Conservation (phyloP, 2,113 vertebrate species). For the Lagopus leucura region DNA sequence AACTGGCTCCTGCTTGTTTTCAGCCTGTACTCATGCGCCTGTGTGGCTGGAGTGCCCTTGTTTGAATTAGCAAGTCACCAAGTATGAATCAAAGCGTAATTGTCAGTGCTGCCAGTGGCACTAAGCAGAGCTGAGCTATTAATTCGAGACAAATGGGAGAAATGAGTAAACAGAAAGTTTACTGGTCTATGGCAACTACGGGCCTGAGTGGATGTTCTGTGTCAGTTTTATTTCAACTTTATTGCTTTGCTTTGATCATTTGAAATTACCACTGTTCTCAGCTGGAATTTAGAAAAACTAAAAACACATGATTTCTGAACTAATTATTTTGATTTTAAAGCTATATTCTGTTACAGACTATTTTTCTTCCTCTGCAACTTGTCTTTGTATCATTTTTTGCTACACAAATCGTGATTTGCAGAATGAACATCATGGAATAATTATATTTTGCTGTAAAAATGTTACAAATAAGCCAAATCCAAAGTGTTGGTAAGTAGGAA, state of each 20-base stretch:
- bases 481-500: neutral
- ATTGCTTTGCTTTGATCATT: constrained; percentile 54
- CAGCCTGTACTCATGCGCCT: constrained; percentile 5
- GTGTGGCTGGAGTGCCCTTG: constrained; percentile 43
- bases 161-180: constrained; percentile 66
- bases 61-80: constrained; percentile 37
- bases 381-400: neutral
- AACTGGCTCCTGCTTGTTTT: constrained; percentile 49
- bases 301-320: neutral
- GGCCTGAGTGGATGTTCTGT: neutral
- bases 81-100: constrained; percentile 52
- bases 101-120: constrained; percentile 46
- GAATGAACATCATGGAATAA: neutral
- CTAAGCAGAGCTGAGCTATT: constrained; percentile 56
- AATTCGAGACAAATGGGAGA: constrained; percentile 59
- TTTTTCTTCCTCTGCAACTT: neutral
- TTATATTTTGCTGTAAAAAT: neutral
- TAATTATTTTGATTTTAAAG: constrained; percentile 23
- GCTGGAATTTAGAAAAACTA: neutral
- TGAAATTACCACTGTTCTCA: constrained; percentile 36
- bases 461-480: neutral
- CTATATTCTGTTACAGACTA: neutral
- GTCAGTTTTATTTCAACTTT: constrained; percentile 28
- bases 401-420: neutral
- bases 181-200: constrained; percentile 21